Base-by-base conservation (phyloP, 1,140 invertebrate genomes). In the Camponotus pennsylvanicus region DNA sequence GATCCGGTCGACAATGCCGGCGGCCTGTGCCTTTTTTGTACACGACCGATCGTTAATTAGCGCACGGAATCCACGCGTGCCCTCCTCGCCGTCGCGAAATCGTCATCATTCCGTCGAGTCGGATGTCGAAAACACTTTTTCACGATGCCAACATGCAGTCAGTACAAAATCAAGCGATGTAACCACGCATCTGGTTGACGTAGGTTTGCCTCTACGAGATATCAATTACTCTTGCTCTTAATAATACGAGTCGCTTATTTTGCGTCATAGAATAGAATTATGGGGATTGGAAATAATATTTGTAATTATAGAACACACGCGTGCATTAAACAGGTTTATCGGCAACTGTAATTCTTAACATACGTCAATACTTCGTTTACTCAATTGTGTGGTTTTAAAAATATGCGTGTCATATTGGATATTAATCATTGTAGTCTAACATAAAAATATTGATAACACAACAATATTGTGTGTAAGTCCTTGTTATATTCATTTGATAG, bases 21-120 rank as follows among this genome's bases (percentile, higher is more conserved):
- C 85, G 21, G 87, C n/a, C 70, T 37, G 64, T 73, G 61, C 63
- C 82, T 82, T 91, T 90, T 91, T 91, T 90, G 86, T 70, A 55
- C 11, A 13, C 42, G 59, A 13, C n/a, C 88, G 90, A 91, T 90
- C 91, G 91, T 91, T 91, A 91, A 91, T 91, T 91, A 91, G 91
- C 84, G 84, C 88, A 61, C 66, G 91, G 89, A 89, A 91, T 91
- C 87, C 85, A 66, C 63, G 59, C 86, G 77, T 83, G 89, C 69
- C 59, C 49, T 55, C 75, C 55, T 42, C 78, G 59, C 83, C 86
- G 89, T 85, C 86, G 78, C 79, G 79, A 86, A 91, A 91, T 88
- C 89, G 87, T 91, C 84, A 84, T 90, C 89, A 40, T 67, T 66
- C 59, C 57, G 63, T 49, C 70, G 55, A 42, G 42, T 27, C 32